These are phyloP conservation scores for Tetheella fluctuosa DNA, from an alignment of 2,888 invertebrate species.

Conservation along the genomic window DNA sequence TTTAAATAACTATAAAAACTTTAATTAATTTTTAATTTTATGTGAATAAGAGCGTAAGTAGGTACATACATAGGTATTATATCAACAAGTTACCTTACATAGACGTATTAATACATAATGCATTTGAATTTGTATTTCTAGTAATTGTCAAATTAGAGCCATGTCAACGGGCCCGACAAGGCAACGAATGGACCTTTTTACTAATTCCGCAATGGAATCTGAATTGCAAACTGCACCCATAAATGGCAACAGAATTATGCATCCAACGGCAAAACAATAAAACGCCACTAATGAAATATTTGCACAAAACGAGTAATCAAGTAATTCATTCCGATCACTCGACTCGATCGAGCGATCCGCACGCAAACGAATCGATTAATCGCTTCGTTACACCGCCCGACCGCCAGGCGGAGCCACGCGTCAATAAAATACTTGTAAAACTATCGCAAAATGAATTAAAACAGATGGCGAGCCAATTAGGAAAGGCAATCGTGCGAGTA, in stretches of 20 bases:
- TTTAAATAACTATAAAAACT: background rate
- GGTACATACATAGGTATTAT: background rate
- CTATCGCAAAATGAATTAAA: constrained; percentile 84
- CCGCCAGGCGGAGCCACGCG: constrained; percentile 81
- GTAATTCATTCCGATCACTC: constrained; percentile 58
- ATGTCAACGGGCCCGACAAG: constrained; percentile 16
- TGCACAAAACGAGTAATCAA: constrained; percentile 61
- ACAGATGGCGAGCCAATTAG: constrained; percentile 83
- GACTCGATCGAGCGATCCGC: constrained; percentile 68
- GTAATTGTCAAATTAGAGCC: background rate
- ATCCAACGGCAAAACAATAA: constrained; percentile 39
- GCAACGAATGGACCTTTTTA: background rate
- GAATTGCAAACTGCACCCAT: constrained; percentile 26
- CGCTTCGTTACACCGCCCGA: constrained; percentile 71
- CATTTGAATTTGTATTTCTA: background rate
- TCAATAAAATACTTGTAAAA: constrained; percentile 84
- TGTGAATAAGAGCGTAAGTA: too few species aligned
- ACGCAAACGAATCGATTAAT: constrained; percentile 82
- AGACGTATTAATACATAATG: constrained; percentile 16
- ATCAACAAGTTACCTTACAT: constrained; percentile 14
- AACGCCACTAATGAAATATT: constrained; percentile 54
- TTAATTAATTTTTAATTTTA: background rate
- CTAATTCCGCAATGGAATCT: constrained; percentile 23
- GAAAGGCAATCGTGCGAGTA: constrained; percentile 82
- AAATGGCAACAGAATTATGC: constrained; percentile 25